phyloP scores from a whole-genome alignment of 2,797 vertebrate species.

The Ctenosaura bakeri region DNA sequence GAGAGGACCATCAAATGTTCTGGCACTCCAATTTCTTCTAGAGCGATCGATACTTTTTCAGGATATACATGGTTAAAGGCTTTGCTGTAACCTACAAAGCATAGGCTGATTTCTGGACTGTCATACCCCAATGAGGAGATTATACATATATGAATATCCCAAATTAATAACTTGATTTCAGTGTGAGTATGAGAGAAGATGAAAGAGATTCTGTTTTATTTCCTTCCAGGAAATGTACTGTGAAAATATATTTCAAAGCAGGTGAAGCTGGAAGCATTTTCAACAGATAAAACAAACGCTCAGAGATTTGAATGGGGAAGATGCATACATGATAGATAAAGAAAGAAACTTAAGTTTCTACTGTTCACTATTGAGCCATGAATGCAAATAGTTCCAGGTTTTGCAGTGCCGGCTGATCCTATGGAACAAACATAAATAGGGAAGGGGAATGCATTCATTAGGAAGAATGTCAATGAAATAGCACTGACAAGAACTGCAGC shows the following conservation, averaged over 20 bases:
- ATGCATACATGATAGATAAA: neutral
- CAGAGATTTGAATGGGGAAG: neutral
- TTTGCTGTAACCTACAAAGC: too few relatives aligned
- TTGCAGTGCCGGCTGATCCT: constrained; percentile 37
- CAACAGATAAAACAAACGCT: constrained; percentile 26
- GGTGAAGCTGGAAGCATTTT: constrained; percentile 18
- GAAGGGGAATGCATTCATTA: constrained; percentile 9
- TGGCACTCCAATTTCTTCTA: too few relatives aligned
- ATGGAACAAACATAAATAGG: neutral
- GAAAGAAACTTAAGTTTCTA: constrained; percentile 9
- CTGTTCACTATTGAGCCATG: neutral
- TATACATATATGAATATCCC: constrained; percentile 52
- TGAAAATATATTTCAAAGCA: constrained; percentile 10
- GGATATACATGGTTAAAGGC: too few relatives aligned
- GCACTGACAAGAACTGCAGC: constrained; percentile 13
- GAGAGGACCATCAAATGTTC: too few relatives aligned
- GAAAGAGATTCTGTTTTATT: constrained; percentile 41
- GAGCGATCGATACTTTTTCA: too few relatives aligned
- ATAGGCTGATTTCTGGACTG: constrained; percentile 57
- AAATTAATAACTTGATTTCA: constrained; percentile 49
- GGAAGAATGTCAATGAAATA: constrained; percentile 35
- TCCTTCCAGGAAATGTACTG: constrained; percentile 26
- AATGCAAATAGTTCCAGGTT: constrained; percentile 25
- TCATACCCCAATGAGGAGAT: constrained; percentile 27
- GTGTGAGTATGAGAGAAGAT: neutral